Evolutionary conservation across 2,888 invertebrate species (phyloP), one percentile per base, ranked within the genome.

Genomic region (Aromia moschata): DNA sequence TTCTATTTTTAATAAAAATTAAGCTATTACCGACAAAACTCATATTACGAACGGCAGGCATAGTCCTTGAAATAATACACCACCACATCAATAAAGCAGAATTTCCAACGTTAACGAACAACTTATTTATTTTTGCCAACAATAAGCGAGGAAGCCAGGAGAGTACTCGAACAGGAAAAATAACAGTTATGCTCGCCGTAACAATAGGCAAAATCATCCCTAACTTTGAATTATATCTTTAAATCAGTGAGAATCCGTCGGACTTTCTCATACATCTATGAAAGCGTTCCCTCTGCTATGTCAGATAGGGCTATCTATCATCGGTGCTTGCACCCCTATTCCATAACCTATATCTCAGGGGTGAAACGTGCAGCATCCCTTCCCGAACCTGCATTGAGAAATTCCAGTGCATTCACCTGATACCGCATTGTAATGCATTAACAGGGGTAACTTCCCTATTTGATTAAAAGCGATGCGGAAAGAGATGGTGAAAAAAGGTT

Each of bases 231-330:
- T 49, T 49, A 38, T 49, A 40, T 49, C 49, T 49, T 49, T 49
- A 49, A 49, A 49, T 49, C 49, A 49, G 49, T 49, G 49, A 49
- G 49, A 49, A 49, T 49, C 49, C 38, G 49, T 49, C 17, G 49
- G 20, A 49, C 20, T 49, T 49, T 49, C 49, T 49, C 49, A 49
- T 49, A 49, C 25, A 36, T 49, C 12, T 38, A 49, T 38, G 49
- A 40, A 49, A 30, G 49, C 38, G 37, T 49, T 49, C 49, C 49
- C 49, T 38, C 25, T 49, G 49, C 38, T 49, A n/a, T n/a, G 49
- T 49, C 49, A 49, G 25, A 49, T 49, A 38, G 5, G 70, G 72
- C 71, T 71, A 74, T 74, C 71, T 74, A 74, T 74, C 74, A 73
- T 74, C 71, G 53, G 62, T 65, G 68, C n/a, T n/a, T n/a, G n/a